Percentiles rank a stretch among this genome's conserved stretches.
Conservation (phyloP, 2,113 vertebrate genomes). For the Chaetura pelagica region DNA sequence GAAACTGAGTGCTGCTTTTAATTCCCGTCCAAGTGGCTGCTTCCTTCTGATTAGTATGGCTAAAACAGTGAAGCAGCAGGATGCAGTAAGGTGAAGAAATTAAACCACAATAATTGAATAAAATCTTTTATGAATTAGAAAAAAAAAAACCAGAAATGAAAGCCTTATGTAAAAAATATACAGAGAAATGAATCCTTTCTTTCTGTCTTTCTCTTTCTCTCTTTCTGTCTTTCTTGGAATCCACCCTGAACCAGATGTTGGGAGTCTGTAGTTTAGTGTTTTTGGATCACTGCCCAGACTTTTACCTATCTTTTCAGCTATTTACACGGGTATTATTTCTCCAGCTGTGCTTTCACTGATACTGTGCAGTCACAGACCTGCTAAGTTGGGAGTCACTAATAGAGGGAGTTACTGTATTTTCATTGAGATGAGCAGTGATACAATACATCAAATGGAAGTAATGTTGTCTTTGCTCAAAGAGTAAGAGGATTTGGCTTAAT, state of each 20-base stretch:
- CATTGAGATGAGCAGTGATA: conserved; percentile 36
- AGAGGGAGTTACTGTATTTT: conserved; percentile 61
- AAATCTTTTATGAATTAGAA: conserved; percentile 28
- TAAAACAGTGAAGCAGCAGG: neutral
- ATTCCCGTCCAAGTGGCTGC: neutral
- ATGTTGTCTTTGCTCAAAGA: conserved; percentile 37
- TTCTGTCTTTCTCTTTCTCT: conserved; percentile 70
- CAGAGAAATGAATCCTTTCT: conserved; percentile 40
- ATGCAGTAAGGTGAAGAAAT: conserved; percentile 3
- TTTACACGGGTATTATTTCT: conserved; percentile 88
- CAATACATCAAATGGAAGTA: conserved; percentile 48
- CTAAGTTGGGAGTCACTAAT: conserved; percentile 51
- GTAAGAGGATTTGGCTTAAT: conserved; percentile 31
- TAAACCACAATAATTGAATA: conserved; percentile 14
- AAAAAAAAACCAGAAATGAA: conserved; percentile 38
- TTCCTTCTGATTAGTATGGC: neutral
- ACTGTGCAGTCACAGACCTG: conserved; percentile 66
- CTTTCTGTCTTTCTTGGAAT: conserved; percentile 78
- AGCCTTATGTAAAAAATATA: conserved; percentile 51
- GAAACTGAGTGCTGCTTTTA: neutral
- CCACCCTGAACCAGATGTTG: conserved; percentile 93
- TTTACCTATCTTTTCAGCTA: conserved; percentile 96
- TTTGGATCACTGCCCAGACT: conserved; percentile 84
- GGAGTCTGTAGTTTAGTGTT: conserved; percentile 86
- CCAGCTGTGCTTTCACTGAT: conserved; percentile 86